A percentile compares a stretch with the other conserved stretches of the same genome.
Evolutionary conservation across 2,113 vertebrate genomes (phyloP).

Genomic region (Crotalus tigris): DNA sequence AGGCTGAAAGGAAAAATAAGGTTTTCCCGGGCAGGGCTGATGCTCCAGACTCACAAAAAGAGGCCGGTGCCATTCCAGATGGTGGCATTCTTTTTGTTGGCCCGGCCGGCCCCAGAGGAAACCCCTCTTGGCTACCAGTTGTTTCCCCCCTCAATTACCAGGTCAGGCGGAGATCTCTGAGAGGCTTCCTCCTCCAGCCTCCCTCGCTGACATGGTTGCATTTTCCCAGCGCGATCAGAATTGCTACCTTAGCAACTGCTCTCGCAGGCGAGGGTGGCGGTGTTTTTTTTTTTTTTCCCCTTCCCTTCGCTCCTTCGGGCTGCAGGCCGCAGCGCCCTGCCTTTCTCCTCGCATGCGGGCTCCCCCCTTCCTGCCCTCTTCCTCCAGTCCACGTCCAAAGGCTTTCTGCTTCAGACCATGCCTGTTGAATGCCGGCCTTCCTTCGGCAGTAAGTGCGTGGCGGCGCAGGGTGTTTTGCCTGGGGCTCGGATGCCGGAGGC

Average conservation of each 20-base stretch:
- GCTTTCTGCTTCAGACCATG: constrained; percentile 5
- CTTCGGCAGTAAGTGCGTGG: constrained; percentile 3
- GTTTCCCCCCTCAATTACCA: no score
- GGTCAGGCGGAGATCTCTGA: no score
- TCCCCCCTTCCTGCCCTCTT: neutral
- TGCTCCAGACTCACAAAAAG: neutral
- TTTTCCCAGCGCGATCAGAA: neutral
- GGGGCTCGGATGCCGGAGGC: neutral
- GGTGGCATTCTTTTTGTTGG: no score
- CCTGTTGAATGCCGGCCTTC: neutral
- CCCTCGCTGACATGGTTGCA: neutral
- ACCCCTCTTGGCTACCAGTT: neutral
- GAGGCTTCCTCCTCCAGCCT: neutral
- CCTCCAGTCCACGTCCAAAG: neutral
- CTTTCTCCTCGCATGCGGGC: neutral
- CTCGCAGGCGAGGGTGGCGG: neutral
- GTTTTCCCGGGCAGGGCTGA: no score
- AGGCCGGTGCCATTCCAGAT: neutral
- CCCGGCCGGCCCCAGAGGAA: no score
- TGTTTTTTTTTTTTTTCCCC: no score
- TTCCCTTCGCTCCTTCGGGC: neutral
- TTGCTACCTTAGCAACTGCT: constrained; percentile 6
- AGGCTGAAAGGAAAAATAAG: neutral
- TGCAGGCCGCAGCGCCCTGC: neutral
- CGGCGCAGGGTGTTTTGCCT: neutral